Base-by-base conservation (phyloP, 1,140 invertebrate species). In the Brachionus paranguensis region DNA sequence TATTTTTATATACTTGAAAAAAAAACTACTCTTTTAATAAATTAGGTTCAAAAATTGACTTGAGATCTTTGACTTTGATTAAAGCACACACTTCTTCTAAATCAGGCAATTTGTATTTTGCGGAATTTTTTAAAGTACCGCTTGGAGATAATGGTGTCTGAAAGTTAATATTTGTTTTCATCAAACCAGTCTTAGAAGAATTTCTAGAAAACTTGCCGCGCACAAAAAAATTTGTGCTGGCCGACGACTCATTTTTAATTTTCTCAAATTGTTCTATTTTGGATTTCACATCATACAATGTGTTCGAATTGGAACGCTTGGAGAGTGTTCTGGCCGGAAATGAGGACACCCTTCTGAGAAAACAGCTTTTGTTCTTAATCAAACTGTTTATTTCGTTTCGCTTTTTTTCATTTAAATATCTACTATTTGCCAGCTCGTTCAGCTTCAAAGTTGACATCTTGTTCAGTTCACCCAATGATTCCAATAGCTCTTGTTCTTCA, bases 191-290 rank as follows among this genome's bases (percentile, higher is more conserved):
- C 41, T 72, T 37, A 0, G 68, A 43, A 1, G 68, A 72, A 72
- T 72, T 72, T 72, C 68, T 72, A 17, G 68, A 72, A 43, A 17
- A 72, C 17, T 72, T 72, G n/a, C 68, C 68, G 17, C 68, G 29
- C 17, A 72, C 68, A 72, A 72, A 72, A 72, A 17, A 72, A 20
- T 72, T 72, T 8, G 68, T 72, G 33, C 68, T 72, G 17, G 37
- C 68, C 20, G 72, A 50, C 14, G 43, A 6, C n/a, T 76, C 43
- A 29, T 37, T 50, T 50, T 50, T 76, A 1, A 76, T 76, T 47
- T 76, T 76, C 27, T 76, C 72, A n/a, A 76, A 76, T 17, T 76
- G 72, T 33, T 76, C 43, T 12, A 76, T 76, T 47, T 76, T 76
- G 1, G 72, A 76, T 50, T 76, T 76, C 20, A 76, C 72, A 76